These are phyloP conservation scores for Scomber japonicus DNA, from an alignment of 2,113 vertebrate species.

Conservation along the genomic window DNA sequence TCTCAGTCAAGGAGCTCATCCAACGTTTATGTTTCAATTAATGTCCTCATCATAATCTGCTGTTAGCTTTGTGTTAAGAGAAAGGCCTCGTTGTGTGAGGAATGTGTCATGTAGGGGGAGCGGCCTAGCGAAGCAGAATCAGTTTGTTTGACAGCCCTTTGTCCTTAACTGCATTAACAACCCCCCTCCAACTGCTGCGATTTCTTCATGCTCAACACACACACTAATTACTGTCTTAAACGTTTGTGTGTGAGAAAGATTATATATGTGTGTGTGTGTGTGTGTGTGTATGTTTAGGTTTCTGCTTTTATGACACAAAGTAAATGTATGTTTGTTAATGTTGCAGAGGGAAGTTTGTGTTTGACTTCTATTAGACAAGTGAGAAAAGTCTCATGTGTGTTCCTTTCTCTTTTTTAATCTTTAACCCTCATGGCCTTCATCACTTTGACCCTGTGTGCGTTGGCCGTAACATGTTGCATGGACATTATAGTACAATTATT, in stretches of 20 bases:
- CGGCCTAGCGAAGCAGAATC: conserved; percentile 62
- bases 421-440: too few species aligned
- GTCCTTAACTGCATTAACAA: conserved; percentile 66
- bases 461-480: too few species aligned
- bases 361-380: neutral
- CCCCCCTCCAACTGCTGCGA: conserved; percentile 27
- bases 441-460: too few species aligned
- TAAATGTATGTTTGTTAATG: neutral
- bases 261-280: neutral
- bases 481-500: too few species aligned
- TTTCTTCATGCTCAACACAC: conserved; percentile 64
- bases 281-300: too few species aligned
- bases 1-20: neutral
- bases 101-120: conserved; percentile 55
- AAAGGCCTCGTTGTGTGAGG: conserved; percentile 23
- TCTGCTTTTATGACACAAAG: neutral
- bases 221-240: conserved; percentile 56
- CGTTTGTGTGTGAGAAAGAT: neutral
- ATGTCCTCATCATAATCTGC: neutral
- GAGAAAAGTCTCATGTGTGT: neutral
- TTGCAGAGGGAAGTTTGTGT: neutral
- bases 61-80: neutral
- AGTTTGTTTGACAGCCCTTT: conserved; percentile 75
- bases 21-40: neutral
- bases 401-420: too few species aligned